Evolutionary conservation across 2,888 invertebrate species (phyloP).

Genomic region (Julus scanicus): DNA sequence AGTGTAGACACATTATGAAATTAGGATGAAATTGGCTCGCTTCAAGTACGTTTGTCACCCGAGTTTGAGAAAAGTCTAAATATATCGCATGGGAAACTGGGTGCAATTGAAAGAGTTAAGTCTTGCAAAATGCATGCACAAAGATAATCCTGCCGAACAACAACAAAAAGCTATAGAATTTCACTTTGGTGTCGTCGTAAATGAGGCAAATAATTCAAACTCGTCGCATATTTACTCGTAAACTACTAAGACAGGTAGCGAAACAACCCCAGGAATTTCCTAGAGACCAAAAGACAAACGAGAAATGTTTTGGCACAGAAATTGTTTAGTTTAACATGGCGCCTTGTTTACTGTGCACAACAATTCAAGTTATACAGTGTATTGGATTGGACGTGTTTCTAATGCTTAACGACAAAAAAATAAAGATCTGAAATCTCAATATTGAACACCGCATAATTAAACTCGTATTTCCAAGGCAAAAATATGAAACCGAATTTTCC

Average conservation of each 20-base stretch:
- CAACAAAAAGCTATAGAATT: slow-evolving; percentile 39
- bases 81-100: neutral
- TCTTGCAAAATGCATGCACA: neutral
- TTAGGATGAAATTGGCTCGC: neutral
- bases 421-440: neutral
- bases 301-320: neutral
- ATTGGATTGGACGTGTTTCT: neutral
- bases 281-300: neutral
- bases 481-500: neutral
- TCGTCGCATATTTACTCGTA: slow-evolving; percentile 3
- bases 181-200: slow-evolving; percentile 24
- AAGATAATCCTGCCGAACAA: neutral
- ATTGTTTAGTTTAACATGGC: neutral
- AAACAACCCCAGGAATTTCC: neutral
- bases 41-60: neutral
- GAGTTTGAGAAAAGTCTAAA: slow-evolving; percentile 18
- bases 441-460: neutral
- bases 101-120: neutral
- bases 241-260: slow-evolving; percentile 15
- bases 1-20: slow-evolving; percentile 31
- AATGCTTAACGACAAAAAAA: neutral
- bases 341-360: neutral
- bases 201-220: slow-evolving; percentile 21
- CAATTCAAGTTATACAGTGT: neutral
- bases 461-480: neutral